Evolutionary conservation across 1,140 invertebrate genomes (phyloP).

Genomic region (Heliconius hermathena): DNA sequence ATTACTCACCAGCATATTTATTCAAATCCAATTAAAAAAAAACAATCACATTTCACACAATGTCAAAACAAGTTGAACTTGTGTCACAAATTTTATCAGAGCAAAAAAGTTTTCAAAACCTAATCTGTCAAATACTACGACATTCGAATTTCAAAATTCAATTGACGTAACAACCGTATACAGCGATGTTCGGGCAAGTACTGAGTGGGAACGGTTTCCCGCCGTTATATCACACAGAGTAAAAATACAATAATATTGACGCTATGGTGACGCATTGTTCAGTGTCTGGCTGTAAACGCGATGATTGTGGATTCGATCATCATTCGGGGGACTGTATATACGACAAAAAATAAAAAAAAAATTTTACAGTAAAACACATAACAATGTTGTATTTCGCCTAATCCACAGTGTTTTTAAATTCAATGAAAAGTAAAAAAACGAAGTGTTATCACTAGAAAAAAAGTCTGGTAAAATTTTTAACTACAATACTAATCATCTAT

Average conservation of each 20-base stretch:
- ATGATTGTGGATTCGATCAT: not conserved
- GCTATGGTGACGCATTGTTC: not conserved
- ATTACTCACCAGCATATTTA: not conserved
- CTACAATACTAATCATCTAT: not conserved
- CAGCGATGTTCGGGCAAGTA: slow-evolving; percentile 58
- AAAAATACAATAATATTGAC: slow-evolving; percentile 25
- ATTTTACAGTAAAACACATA: no score
- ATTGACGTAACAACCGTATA: slow-evolving; percentile 54
- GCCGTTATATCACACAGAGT: slow-evolving; percentile 52
- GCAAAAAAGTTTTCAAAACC: slow-evolving; percentile 27
- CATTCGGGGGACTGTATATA: not conserved
- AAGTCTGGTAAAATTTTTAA: not conserved
- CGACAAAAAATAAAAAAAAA: no score
- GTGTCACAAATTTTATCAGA: not conserved
- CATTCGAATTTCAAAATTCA: slow-evolving; percentile 51
- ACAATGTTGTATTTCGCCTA: no score
- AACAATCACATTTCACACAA: slow-evolving; percentile 7
- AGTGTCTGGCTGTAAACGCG: not conserved
- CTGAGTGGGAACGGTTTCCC: slow-evolving; percentile 65
- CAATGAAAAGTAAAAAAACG: no score
- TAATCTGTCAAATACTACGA: slow-evolving; percentile 41
- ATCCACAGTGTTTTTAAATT: not conserved
- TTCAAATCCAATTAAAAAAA: not conserved
- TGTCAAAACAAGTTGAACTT: slow-evolving; percentile 13
- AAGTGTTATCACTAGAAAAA: no score